Evolutionary conservation across 2,888 invertebrate genomes (phyloP).

Genomic region (Fragum fragum): DNA sequence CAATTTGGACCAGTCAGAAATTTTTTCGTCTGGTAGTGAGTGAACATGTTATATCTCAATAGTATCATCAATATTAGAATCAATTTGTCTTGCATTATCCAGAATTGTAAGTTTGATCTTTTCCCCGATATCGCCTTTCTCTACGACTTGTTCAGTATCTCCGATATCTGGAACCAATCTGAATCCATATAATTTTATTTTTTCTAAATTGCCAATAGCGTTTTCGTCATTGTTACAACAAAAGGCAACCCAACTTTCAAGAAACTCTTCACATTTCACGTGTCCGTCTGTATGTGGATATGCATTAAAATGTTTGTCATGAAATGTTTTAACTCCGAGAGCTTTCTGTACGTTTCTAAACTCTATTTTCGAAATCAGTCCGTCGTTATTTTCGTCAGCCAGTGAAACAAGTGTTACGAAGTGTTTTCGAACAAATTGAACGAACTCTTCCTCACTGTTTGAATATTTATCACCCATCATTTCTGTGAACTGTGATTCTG

Average conservation of each 20-base stretch:
- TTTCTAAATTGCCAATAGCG: constrained; percentile 4
- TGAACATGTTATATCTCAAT: no score
- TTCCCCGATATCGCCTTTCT: not conserved
- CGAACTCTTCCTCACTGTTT: constrained; percentile 5
- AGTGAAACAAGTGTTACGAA: not conserved
- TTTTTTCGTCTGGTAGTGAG: no score
- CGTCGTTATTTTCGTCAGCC: not conserved
- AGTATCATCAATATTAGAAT: not conserved
- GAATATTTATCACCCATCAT: not conserved
- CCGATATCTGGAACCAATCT: not conserved
- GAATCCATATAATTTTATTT: not conserved
- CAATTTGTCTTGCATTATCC: not conserved
- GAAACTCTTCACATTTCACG: constrained; percentile 1
- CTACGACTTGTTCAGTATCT: not conserved
- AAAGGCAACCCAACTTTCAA: constrained; percentile 21
- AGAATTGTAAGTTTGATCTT: not conserved
- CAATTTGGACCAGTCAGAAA: no score
- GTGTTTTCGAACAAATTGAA: not conserved
- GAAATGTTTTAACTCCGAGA: not conserved
- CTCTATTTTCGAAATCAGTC: not conserved
- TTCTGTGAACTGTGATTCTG: constrained; percentile 7
- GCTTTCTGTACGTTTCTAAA: not conserved
- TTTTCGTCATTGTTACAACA: constrained; percentile 15
- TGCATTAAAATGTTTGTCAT: constrained; percentile 14
- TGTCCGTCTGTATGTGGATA: not conserved